A percentile compares a stretch with the other conserved stretches of the same genome.
Conservation (phyloP, 2,888 invertebrate species). For the Ophioninae sp. region DNA sequence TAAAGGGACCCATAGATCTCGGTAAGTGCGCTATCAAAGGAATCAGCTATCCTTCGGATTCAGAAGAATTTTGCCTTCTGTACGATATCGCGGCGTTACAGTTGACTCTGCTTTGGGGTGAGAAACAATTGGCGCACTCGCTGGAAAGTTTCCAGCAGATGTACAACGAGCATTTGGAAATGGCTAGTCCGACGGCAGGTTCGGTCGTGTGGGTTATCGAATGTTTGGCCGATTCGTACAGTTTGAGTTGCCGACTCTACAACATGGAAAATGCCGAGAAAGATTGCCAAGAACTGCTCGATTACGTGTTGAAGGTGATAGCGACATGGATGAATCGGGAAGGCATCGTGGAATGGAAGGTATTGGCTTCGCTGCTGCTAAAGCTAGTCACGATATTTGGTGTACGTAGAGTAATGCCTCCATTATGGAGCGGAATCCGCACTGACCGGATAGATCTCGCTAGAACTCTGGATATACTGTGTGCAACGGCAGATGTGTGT, state of each 20-base stretch:
- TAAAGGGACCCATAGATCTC: constrained; percentile 22
- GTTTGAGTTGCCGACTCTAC: constrained; percentile 61
- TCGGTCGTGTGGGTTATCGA: constrained; percentile 67
- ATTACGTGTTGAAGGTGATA: constrained; percentile 57
- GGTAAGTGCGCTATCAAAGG: constrained; percentile 13
- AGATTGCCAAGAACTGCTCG: background rate
- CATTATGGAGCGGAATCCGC: constrained; percentile 64
- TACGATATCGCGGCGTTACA: constrained; percentile 71
- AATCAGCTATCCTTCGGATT: background rate
- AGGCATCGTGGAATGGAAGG: constrained; percentile 67
- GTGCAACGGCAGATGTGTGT: constrained; percentile 66
- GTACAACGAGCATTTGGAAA: constrained; percentile 10
- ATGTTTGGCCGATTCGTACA: constrained; percentile 68
- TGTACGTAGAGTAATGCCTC: constrained; percentile 49
- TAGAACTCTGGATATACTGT: constrained; percentile 65
- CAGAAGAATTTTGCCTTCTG: constrained; percentile 62
- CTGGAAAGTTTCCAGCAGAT: constrained; percentile 63
- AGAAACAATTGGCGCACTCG: constrained; percentile 54
- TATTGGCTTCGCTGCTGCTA: constrained; percentile 69
- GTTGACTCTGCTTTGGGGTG: constrained; percentile 64
- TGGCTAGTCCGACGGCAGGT: constrained; percentile 37
- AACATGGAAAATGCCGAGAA: background rate
- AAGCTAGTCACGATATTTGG: constrained; percentile 66
- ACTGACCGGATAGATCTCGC: constrained; percentile 56
- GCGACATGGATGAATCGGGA: constrained; percentile 64